These are phyloP conservation scores for Gulo gulo DNA, from an alignment of 2,113 vertebrate genomes.

Conservation along the genomic window DNA sequence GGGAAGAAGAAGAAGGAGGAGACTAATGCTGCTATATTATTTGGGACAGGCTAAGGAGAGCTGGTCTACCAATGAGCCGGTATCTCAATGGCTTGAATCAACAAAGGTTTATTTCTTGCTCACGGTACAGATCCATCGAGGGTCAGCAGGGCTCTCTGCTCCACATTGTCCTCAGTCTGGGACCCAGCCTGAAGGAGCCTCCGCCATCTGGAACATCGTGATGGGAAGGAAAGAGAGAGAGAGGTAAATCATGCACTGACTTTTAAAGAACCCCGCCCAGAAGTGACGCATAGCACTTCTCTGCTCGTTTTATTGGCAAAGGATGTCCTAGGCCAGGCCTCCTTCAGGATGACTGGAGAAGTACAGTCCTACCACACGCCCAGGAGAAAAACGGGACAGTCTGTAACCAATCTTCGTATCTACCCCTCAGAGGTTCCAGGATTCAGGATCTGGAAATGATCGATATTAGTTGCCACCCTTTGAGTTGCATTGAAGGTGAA, in stretches of 20 bases:
- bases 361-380: too few species aligned
- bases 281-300: background rate
- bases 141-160: slow-evolving; percentile 46
- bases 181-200: slow-evolving; percentile 23
- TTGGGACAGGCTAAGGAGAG: background rate
- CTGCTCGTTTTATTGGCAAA: background rate
- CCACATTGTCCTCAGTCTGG: slow-evolving; percentile 36
- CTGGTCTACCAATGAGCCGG: background rate
- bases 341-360: background rate
- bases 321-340: background rate
- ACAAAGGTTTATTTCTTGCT: slow-evolving; percentile 61
- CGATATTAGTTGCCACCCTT: background rate
- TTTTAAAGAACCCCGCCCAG: background rate
- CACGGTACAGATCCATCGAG: background rate
- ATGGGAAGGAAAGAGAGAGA: slow-evolving; percentile 7
- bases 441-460: background rate
- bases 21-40: background rate
- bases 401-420: background rate
- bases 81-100: background rate
- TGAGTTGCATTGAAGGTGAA: background rate
- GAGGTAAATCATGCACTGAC: background rate
- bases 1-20: background rate
- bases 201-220: slow-evolving; percentile 16
- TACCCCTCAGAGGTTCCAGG: background rate
- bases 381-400: background rate